Evolutionary conservation across 2,113 vertebrate species (phyloP).

Genomic region (Sinocyclocheilus rhinocerous): DNA sequence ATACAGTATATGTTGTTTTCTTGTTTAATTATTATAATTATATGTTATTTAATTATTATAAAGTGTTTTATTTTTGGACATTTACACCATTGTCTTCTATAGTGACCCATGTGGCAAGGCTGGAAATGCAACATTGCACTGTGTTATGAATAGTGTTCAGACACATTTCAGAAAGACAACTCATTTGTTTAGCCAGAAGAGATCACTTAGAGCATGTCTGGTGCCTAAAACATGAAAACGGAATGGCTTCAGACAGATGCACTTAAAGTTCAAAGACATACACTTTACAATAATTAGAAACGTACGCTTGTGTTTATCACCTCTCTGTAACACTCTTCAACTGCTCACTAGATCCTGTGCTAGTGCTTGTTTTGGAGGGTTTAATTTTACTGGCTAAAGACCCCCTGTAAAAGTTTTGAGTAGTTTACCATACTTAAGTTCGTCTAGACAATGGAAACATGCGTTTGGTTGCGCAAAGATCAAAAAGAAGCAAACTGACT

Average conservation of each 20-base stretch:
- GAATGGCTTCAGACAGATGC: neutral
- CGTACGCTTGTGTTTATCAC: neutral
- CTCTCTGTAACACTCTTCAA: neutral
- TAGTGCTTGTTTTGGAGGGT: neutral
- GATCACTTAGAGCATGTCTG: neutral
- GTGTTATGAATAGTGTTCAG: neutral
- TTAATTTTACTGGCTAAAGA: neutral
- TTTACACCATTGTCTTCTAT: neutral
- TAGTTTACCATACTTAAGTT: neutral
- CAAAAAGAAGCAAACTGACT: neutral
- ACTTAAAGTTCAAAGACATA: neutral
- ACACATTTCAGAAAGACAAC: neutral
- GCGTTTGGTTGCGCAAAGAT: neutral
- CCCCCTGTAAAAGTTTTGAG: neutral
- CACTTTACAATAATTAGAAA: conserved; percentile 11
- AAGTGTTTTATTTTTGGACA: neutral
- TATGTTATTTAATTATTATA: too few species aligned
- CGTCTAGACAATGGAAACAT: conserved; percentile 16
- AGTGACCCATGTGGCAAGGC: neutral
- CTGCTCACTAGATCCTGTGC: neutral
- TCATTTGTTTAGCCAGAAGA: neutral
- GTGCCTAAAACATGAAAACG: neutral
- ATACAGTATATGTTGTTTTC: too few species aligned
- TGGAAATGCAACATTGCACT: neutral
- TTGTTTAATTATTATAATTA: too few species aligned